phyloP scores from a whole-genome alignment of 2,888 invertebrate genomes.

The Hirtodrosophila confusa region DNA sequence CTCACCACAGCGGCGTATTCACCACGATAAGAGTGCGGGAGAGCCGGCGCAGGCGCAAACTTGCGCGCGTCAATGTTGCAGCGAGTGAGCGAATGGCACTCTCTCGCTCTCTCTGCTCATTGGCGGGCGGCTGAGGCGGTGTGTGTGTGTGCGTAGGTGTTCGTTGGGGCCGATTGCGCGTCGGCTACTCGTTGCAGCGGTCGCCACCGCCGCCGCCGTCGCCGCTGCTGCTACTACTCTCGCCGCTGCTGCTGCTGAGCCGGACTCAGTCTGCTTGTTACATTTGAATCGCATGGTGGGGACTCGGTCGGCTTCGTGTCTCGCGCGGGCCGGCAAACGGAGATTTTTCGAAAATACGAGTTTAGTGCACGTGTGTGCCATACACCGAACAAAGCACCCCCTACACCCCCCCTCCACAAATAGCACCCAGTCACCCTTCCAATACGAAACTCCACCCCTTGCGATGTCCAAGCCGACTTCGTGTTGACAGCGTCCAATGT shows the following conservation, averaged over 20 bases:
- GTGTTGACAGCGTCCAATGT: slow-evolving; percentile 60
- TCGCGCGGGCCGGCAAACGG: slow-evolving; percentile 54
- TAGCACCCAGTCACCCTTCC: not conserved
- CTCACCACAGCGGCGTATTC: slow-evolving; percentile 33
- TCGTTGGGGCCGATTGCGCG: slow-evolving; percentile 16
- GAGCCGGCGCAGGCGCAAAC: slow-evolving; percentile 58
- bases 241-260: slow-evolving; percentile 29
- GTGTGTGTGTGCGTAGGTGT: slow-evolving; percentile 15
- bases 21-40: slow-evolving; percentile 42
- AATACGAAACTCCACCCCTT: not conserved
- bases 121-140: slow-evolving; percentile 34
- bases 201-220: slow-evolving; percentile 8
- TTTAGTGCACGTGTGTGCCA: slow-evolving; percentile 49
- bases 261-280: slow-evolving; percentile 70
- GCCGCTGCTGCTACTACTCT: slow-evolving; percentile 47
- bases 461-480: slow-evolving; percentile 22
- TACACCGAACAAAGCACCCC: no score
- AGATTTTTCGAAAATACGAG: slow-evolving; percentile 54
- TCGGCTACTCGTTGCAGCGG: slow-evolving; percentile 51
- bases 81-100: slow-evolving; percentile 33
- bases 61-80: slow-evolving; percentile 20
- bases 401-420: not conserved
- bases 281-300: slow-evolving; percentile 64
- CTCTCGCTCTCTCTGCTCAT: slow-evolving; percentile 35
- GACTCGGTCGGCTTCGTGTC: slow-evolving; percentile 59